Base-by-base conservation (phyloP, 1,140 invertebrate species). In the Brachionus manjavacas region DNA sequence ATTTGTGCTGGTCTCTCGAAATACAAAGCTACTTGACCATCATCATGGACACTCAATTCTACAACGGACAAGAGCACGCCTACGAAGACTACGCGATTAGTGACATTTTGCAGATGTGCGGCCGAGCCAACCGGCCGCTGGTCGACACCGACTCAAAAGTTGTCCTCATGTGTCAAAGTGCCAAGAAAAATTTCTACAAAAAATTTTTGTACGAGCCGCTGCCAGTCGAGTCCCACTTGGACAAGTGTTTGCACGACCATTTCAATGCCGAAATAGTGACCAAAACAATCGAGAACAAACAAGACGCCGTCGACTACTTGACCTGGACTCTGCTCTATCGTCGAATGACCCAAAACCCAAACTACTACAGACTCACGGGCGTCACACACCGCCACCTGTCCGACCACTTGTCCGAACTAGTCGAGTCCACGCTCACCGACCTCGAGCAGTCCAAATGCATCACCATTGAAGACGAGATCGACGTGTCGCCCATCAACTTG, bases 201-300 rank as follows among this genome's bases (percentile, higher is more conserved):
- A 99, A 99, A 89, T 97, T 99, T 88, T 91, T 99, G 12, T 97
- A 96, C 88, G 97, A 99, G 88, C 96, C 97, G 6, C 89, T 99
- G 43, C 97, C 97, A 1, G 94, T 98, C n/a, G 97, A 99, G 91
- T 96, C 95, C 85, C 96, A 98, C 90, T 90, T 98, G 86, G 96
- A 99, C 91, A 96, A 99, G 87, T 92, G 95, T 85, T 91, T 99
- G 3, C 97, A 99, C 89, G 97, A 99, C 91, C 98, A 99, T 90
- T 98, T 99, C 88, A 99, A 99, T 91, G 97, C 98, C 0, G 98
- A 99, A 91, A 97, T 99, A 79, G 97, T 99, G 0, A 99, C 97
- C 0, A 98, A 99, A 91, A 99, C 97, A 0, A 97, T 99, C 88
- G 97, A 99, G 89, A 99, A 99, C 90, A 99, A 99, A 90, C 98